Percentiles rank a stretch among this genome's conserved stretches.
Evolutionary conservation across 2,888 invertebrate species (phyloP).

Genomic region (Chymomyza amoena): DNA sequence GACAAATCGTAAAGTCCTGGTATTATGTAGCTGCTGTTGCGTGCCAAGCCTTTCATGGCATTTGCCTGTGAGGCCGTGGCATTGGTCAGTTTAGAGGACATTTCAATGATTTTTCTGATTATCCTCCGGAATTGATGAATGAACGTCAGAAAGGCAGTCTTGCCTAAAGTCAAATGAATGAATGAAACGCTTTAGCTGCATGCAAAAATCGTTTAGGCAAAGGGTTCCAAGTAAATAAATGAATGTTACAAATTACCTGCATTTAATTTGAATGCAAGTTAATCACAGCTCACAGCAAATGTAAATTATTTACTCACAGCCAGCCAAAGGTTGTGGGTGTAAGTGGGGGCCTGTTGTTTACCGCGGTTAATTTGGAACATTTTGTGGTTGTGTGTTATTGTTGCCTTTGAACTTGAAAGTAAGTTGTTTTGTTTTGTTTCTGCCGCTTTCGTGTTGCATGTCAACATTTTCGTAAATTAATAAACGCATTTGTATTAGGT

Average conservation of each 20-base stretch:
- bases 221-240: slow-evolving; percentile 24
- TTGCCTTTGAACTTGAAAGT: slow-evolving; percentile 34
- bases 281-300: slow-evolving; percentile 34
- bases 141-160: slow-evolving; percentile 14
- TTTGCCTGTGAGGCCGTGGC: slow-evolving; percentile 70
- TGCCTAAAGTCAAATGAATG: slow-evolving; percentile 5
- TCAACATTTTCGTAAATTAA: slow-evolving; percentile 47
- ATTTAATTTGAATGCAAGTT: slow-evolving; percentile 56
- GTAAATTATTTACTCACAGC: slow-evolving; percentile 49
- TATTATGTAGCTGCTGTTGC: slow-evolving; percentile 78
- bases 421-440: slow-evolving; percentile 20
- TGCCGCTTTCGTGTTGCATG: slow-evolving; percentile 46
- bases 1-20: slow-evolving; percentile 84
- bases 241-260: slow-evolving; percentile 52
- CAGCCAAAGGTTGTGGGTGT: background rate
- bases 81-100: slow-evolving; percentile 71
- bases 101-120: slow-evolving; percentile 24
- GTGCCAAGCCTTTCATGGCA: slow-evolving; percentile 72
- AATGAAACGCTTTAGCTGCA: slow-evolving; percentile 22
- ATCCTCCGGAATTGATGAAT: background rate
- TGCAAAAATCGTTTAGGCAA: slow-evolving; percentile 7
- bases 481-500: slow-evolving; percentile 39
- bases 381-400: background rate
- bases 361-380: slow-evolving; percentile 21
- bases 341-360: slow-evolving; percentile 46